Evolutionary conservation across 2,888 invertebrate genomes (phyloP).

Genomic region (Gastracanthus pulcherrimus): DNA sequence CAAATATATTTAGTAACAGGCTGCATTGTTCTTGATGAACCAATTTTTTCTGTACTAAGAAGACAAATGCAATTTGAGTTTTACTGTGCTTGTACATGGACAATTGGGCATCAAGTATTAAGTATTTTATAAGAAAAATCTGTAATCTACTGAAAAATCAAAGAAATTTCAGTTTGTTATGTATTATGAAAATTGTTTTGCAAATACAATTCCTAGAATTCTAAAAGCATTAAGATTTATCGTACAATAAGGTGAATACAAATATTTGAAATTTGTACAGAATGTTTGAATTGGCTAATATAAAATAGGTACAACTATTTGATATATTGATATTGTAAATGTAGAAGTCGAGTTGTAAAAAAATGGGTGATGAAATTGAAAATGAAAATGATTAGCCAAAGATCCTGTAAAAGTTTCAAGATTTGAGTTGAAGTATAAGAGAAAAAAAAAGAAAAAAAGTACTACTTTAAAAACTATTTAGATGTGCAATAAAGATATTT

Average conservation of each 20-base stretch:
- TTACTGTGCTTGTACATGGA: conserved; percentile 10
- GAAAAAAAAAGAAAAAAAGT: too few species aligned
- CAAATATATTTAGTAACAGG: conserved; percentile 72
- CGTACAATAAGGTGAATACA: not conserved
- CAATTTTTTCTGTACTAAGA: conserved; percentile 10
- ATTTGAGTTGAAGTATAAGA: too few species aligned
- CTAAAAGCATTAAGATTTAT: conserved; percentile 18
- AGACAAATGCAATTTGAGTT: conserved; percentile 4
- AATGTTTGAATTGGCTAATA: conserved; percentile 23
- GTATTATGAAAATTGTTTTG: conserved; percentile 38
- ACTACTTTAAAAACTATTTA: too few species aligned
- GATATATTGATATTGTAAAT: too few species aligned
- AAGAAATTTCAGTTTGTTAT: conserved; percentile 44
- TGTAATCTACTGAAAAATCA: conserved; percentile 34
- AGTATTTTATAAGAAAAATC: conserved; percentile 41
- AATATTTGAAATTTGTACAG: conserved; percentile 22
- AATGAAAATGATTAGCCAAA: too few species aligned
- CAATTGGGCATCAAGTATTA: not conserved
- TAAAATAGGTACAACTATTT: too few species aligned
- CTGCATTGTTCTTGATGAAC: conserved; percentile 25
- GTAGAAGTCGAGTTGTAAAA: too few species aligned
- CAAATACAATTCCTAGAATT: conserved; percentile 34
- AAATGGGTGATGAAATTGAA: too few species aligned
- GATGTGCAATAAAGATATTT: not conserved
- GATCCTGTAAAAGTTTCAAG: too few species aligned